phyloP scores from a whole-genome alignment of 2,797 vertebrate genomes.

The Gymnothorax reevesii region DNA sequence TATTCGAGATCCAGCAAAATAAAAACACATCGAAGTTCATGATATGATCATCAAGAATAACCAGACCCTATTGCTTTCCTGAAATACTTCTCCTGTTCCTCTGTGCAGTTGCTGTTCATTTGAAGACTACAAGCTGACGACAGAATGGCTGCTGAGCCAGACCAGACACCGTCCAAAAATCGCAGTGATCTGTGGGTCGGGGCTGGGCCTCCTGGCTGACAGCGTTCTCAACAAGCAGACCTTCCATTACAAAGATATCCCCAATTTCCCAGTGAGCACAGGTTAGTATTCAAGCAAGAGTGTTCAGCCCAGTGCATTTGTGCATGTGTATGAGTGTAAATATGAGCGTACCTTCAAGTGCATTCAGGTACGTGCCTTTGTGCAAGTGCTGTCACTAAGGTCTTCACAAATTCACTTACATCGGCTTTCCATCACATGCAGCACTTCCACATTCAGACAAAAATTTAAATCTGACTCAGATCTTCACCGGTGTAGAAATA shows the following conservation, averaged over 20 bases:
- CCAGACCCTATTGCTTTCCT: background rate
- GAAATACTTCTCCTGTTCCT: background rate
- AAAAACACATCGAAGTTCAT: background rate
- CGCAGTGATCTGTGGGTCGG: slow-evolving; percentile 67
- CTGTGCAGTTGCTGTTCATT: slow-evolving; percentile 66
- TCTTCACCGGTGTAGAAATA: no score
- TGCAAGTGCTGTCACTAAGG: background rate
- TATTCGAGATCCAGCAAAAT: background rate
- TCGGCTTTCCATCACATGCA: background rate
- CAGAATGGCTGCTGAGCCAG: slow-evolving; percentile 68
- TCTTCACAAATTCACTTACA: background rate
- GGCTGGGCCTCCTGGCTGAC: slow-evolving; percentile 64
- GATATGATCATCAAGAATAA: background rate
- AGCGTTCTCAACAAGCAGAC: slow-evolving; percentile 56
- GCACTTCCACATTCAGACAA: no score
- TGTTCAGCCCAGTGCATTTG: background rate
- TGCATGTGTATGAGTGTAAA: background rate
- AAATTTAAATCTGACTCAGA: no score
- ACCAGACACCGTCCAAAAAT: slow-evolving; percentile 65
- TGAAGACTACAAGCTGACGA: slow-evolving; percentile 66
- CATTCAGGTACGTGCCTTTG: background rate
- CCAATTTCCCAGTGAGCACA: slow-evolving; percentile 71
- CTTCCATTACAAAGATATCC: slow-evolving; percentile 69
- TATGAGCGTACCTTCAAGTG: background rate
- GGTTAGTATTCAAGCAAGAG: slow-evolving; percentile 48